These are phyloP conservation scores for Microtus oregoni DNA, from an alignment of 2,113 vertebrate species.

Conservation along the genomic window DNA sequence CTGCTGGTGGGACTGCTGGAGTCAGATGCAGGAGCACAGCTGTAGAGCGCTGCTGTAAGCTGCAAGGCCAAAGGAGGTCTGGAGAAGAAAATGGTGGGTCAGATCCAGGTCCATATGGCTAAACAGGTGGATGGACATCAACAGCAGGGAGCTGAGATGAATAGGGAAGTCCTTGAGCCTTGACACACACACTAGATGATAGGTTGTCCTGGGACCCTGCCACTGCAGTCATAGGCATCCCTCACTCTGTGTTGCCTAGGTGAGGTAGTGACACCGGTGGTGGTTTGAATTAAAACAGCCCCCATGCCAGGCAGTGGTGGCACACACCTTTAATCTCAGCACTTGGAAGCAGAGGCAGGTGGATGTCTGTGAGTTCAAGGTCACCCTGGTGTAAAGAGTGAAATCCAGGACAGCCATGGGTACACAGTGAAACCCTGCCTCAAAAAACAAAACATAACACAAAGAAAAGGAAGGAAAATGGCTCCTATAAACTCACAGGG, in stretches of 20 bases:
- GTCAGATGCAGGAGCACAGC: neutral
- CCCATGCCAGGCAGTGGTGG: neutral
- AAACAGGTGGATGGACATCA: neutral
- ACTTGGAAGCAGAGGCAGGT: neutral
- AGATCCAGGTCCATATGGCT: neutral
- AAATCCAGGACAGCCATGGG: neutral
- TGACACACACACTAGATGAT: neutral
- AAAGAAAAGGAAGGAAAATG: neutral
- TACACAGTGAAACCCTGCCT: neutral
- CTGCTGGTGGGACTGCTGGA: neutral
- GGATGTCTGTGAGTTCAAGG: neutral
- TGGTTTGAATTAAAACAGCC: neutral
- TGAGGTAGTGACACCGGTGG: neutral
- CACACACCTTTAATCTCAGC: neutral
- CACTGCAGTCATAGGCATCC: neutral
- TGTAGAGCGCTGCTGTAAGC: neutral
- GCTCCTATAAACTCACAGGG: neutral
- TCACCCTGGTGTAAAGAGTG: neutral
- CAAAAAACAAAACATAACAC: neutral
- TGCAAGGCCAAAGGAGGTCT: neutral
- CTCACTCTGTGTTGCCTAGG: neutral
- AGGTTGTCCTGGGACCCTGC: neutral
- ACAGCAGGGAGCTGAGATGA: neutral
- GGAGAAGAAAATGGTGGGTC: neutral
- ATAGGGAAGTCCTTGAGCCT: neutral